Base-by-base conservation (phyloP, 2,888 invertebrate species). In the Exephanes ischioxanthus region DNA sequence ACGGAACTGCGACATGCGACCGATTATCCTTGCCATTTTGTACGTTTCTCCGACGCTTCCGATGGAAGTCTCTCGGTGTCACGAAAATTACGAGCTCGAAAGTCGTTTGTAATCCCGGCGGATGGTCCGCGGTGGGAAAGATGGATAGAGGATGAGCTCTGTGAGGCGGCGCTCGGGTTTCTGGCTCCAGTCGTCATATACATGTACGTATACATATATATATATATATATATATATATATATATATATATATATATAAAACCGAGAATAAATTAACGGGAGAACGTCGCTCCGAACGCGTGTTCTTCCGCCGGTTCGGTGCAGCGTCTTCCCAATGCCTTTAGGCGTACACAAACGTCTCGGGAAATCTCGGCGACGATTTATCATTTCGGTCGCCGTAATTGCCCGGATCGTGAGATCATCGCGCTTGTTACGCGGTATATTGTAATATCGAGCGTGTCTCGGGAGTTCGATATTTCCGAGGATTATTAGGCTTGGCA, bases 351-450 rank as follows among this genome's bases (percentile, higher is more conserved):
- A 81, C 70, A 79, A 79, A 90, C 89, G 90, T 89, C 90, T 88
- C 88, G 89, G 90, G 88, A 90, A 90, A 89, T 91, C 91, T 90
- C 88, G 84, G 80, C 80, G 88, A 90, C 91, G 88, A 92, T 92
- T 91, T 87, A 92, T 92, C 91, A 92, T 92, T 85, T 88, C 86
- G 72, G 83, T 85, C 85, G 89, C 83, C 87, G 88, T 92, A 91
- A 92, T 92, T 91, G 90, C 87, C 88, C 88, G 86, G 86, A 78
- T 84, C 80, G 84, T 61, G 73, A 80, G 70, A 87, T 86, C 81
- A 79, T 78, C 79, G 41, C 78, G 67, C 41, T 26, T 82, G 70
- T 48, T 78, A 70, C 73, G 68, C 72, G 63, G 33, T 61, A 68
- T 70, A 73, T 63, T 79, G 68, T 63, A 55, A 30, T 83, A 63